Evolutionary conservation across 2,797 vertebrate species (phyloP), one percentile per base, ranked within the genome.

Genomic region (Gymnoscopelus braueri): DNA sequence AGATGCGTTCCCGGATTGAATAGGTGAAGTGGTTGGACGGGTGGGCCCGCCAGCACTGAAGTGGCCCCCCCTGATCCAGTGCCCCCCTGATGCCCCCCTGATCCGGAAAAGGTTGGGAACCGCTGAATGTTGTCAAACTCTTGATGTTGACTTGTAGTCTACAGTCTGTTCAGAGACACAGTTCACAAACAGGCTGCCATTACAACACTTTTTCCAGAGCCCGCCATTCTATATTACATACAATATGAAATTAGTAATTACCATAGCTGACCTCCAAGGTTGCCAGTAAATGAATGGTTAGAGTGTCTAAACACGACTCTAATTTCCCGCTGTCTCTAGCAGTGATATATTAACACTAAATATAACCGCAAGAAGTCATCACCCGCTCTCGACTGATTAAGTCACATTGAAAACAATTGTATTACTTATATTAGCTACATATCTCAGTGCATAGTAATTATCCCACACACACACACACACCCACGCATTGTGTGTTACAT

Each of bases 391-490:
- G 58, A 89, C 90, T 90, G 87, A 94, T 92, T 91, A 87, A 76
- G 60, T 63, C 85, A 87, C 90, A 92, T 88, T 90, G 84, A 91
- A 91, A 85, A 81, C 85, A 88, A 93, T 93, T 91, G 75, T 86
- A 91, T 92, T 92, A 89, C 81, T 32, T 55, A 67, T 19, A 69
- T 59, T 54, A 54, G 39, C 39, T 44, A 10, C 39, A 44, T 44
- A 44, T 44, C 39, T 61, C 44, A 49, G 35, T 64, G 77, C 49
- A 82, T 74, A 86, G 76, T 73, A 82, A 81, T 82, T 83, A 80
- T 84, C 79, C 69, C 74, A 84, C 32, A 4, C 60, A 81, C 71
- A 72, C 19, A 19, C 19, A 19, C 60, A 81, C 71, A 72, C 84
- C 84, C 81, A 84, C 86, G 71, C 82, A 82, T 73, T 44, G 29